Percentiles rank a stretch among this genome's conserved stretches.
These are phyloP conservation scores for Apteryx mantelli DNA, from an alignment of 2,113 vertebrate genomes.

Conservation along the genomic window DNA sequence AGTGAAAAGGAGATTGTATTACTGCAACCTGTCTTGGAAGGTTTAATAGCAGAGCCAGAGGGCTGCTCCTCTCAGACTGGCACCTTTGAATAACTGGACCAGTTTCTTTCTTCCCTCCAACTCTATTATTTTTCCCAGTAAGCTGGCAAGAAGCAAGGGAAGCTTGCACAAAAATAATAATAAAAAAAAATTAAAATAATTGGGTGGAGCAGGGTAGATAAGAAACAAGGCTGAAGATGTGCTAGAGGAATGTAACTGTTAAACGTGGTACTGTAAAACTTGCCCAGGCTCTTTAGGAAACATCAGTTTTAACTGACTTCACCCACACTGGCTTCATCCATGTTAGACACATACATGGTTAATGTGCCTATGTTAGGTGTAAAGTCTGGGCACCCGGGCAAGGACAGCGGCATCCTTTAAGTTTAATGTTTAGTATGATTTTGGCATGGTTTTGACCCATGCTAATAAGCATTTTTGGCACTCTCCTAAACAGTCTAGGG, in stretches of 20 bases:
- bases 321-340: background rate
- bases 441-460: background rate
- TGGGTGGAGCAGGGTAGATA: background rate
- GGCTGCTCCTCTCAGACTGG: background rate
- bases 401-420: background rate
- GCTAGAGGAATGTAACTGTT: background rate
- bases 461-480: background rate
- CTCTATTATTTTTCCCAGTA: background rate
- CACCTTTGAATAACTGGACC: background rate
- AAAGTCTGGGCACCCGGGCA: background rate
- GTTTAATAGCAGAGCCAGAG: background rate
- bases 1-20: conserved; percentile 28
- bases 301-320: background rate
- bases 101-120: background rate
- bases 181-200: background rate
- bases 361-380: background rate
- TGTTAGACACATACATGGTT: background rate
- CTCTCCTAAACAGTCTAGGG: background rate
- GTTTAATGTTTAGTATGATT: background rate
- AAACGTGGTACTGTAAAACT: background rate
- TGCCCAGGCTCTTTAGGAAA: background rate
- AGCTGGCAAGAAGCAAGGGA: background rate
- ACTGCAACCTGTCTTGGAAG: conserved; percentile 16
- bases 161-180: background rate
- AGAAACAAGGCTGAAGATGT: background rate